Evolutionary conservation across 2,888 invertebrate species (phyloP).

Genomic region (Congeria kusceri): DNA sequence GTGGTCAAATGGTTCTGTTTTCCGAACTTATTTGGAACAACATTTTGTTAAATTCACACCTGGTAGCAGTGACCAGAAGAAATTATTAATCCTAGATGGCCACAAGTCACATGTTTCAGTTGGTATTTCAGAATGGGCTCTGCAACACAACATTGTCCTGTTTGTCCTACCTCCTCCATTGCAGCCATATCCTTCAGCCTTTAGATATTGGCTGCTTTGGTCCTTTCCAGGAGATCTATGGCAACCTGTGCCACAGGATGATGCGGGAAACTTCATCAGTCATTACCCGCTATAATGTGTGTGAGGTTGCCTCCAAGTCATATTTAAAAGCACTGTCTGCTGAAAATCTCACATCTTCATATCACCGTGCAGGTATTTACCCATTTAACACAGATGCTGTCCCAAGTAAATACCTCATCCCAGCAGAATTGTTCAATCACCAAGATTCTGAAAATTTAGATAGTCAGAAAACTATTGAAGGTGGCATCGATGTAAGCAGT

Average conservation of each 20-base stretch:
- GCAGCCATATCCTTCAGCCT: conserved; percentile 2
- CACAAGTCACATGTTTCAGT: conserved; percentile 15
- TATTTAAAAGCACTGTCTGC: background rate
- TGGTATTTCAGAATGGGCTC: conserved; percentile 24
- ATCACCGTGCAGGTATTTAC: background rate
- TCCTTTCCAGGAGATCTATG: background rate
- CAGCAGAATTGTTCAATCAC: background rate
- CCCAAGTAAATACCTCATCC: background rate
- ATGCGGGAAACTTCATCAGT: background rate
- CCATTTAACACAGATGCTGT: background rate
- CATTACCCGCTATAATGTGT: conserved; percentile 3
- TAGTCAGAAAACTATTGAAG: background rate
- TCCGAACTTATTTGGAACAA: conserved; percentile 13
- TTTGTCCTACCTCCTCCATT: conserved; percentile 12
- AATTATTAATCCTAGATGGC: conserved; percentile 21
- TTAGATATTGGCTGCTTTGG: conserved; percentile 6
- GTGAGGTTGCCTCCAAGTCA: background rate
- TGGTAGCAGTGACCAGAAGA: conserved; percentile 3
- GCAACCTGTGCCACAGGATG: background rate
- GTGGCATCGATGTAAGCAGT: background rate
- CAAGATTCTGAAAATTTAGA: background rate
- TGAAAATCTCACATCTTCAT: background rate
- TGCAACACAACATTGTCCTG: conserved; percentile 5
- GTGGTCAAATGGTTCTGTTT: no score
- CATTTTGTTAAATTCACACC: conserved; percentile 29